Evolutionary conservation across 2,888 invertebrate species (phyloP).

Genomic region (Ctenicera cuprea): DNA sequence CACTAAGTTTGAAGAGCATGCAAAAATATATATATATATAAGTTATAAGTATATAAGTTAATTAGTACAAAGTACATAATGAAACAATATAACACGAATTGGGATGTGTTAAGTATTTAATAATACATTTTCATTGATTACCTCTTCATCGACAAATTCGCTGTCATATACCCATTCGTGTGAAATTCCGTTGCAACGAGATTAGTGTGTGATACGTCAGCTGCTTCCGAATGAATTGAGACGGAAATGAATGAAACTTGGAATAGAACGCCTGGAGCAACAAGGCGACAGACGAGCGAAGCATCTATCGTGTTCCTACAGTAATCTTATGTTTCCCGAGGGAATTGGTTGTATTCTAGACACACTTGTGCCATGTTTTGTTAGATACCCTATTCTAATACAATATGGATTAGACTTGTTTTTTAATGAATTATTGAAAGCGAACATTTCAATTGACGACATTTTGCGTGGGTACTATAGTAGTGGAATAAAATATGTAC

Average conservation of each 20-base stretch:
- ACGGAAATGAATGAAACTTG: conserved; percentile 51
- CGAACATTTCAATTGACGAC: not conserved
- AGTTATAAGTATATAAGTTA: too few species aligned
- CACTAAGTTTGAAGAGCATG: too few species aligned
- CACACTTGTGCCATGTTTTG: conserved; percentile 49
- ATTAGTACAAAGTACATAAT: too few species aligned
- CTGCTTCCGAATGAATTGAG: conserved; percentile 50
- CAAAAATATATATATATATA: too few species aligned
- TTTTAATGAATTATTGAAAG: conserved; percentile 32
- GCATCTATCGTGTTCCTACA: conserved; percentile 50
- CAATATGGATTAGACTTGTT: conserved; percentile 27
- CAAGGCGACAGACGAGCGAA: conserved; percentile 49
- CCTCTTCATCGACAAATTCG: too few species aligned
- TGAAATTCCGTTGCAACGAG: conserved; percentile 24
- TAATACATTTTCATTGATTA: not conserved
- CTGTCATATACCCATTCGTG: not conserved
- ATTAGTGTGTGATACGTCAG: conserved; percentile 52
- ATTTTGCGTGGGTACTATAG: not conserved
- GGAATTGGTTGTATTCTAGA: conserved; percentile 51
- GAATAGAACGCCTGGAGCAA: conserved; percentile 51
- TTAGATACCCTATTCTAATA: conserved; percentile 40
- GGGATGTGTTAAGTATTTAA: not conserved
- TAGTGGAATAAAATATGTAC: not conserved
- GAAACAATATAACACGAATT: too few species aligned
- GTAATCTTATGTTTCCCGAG: conserved; percentile 51